Conservation (phyloP, 2,888 invertebrate genomes). For the Epinotia demarniana region DNA sequence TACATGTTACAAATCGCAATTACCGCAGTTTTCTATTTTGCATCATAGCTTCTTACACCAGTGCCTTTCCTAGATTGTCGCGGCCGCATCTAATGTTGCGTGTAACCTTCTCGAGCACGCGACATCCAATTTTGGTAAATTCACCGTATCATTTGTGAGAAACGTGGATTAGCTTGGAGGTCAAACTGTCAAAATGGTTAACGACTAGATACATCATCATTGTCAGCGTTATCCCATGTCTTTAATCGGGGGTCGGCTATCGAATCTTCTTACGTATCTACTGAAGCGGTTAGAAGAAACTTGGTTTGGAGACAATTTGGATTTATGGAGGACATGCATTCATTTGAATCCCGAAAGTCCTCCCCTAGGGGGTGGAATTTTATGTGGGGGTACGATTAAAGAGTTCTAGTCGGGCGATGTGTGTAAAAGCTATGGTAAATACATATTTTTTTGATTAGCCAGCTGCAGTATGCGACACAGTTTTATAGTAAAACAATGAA, state of each 20-base stretch:
- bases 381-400: no score
- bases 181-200: neutral
- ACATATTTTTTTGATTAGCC: constrained; percentile 7
- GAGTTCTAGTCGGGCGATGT: neutral
- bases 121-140: constrained; percentile 29
- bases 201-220: neutral
- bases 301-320: neutral
- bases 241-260: neutral
- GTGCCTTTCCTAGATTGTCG: constrained; percentile 22
- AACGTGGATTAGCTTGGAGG: constrained; percentile 1
- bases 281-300: neutral
- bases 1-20: constrained; percentile 30
- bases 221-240: neutral
- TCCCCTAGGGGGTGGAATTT: no score
- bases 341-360: no score
- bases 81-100: constrained; percentile 42
- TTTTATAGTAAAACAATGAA: constrained; percentile 22
- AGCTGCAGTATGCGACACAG: neutral
- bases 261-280: neutral
- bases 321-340: neutral
- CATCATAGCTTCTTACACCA: constrained; percentile 41
- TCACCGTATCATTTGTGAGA: constrained; percentile 27
- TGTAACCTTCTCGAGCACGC: constrained; percentile 38
- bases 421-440: neutral
- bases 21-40: constrained; percentile 33